Conservation (phyloP, 2,888 invertebrate genomes). For the Steinernema scapterisci region DNA sequence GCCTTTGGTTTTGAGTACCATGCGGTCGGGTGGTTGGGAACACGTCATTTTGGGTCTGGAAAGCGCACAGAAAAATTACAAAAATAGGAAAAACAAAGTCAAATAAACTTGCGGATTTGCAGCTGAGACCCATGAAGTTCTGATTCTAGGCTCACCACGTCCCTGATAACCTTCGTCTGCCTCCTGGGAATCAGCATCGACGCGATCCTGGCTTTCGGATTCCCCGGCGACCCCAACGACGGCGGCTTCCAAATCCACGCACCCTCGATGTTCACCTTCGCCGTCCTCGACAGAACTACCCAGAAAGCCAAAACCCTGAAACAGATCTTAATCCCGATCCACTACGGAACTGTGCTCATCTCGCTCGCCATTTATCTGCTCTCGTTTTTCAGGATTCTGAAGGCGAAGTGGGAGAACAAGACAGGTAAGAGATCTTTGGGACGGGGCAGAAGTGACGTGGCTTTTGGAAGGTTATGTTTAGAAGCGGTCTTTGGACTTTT, state of each 20-base stretch:
- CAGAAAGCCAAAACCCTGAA: neutral
- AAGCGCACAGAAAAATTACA: too few relatives aligned
- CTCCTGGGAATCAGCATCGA: neutral
- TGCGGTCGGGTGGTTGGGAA: neutral
- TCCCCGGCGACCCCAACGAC: neutral
- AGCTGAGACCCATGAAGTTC: too few relatives aligned
- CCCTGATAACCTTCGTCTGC: too few relatives aligned
- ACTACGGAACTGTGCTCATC: neutral
- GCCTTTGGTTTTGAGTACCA: slow-evolving; percentile 19
- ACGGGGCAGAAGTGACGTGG: neutral
- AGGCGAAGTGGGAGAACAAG: neutral
- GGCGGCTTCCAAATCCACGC: neutral
- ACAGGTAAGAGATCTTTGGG: neutral
- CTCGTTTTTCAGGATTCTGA: neutral
- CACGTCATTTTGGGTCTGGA: too few relatives aligned
- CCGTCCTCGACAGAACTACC: neutral
- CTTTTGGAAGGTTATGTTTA: too few relatives aligned
- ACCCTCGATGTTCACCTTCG: neutral
- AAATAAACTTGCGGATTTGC: too few relatives aligned
- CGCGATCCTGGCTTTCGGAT: neutral
- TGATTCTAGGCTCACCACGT: too few relatives aligned
- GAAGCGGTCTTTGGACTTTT: too few relatives aligned
- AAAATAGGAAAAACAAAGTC: too few relatives aligned
- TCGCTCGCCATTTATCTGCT: neutral
- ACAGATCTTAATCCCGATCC: neutral